Base-by-base conservation (phyloP, 1,140 invertebrate species). In the Drosophila cardini region DNA sequence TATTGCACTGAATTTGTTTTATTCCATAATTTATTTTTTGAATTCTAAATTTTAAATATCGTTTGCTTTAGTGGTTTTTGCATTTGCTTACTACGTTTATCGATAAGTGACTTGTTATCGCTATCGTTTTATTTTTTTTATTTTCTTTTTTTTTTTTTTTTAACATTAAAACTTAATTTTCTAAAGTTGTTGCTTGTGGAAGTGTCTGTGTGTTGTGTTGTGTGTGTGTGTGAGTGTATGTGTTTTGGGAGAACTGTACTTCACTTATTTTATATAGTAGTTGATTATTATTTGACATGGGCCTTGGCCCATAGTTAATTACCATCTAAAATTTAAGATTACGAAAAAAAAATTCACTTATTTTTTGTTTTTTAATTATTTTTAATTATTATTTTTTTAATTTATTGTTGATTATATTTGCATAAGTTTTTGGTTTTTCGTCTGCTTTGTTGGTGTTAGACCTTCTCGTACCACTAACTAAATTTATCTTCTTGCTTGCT, bases 111-210 rank as follows among this genome's bases (percentile, higher is more conserved):
- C 34, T 1, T 56, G 62, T 34, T 65, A 45, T 55, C 40, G 52
- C 34, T 10, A 36, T 36, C 34, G 34, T 40, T 45, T 16, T 52
- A 56, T 52, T 11, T 32, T 67, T 42, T 40, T 26, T 43, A 30
- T 53, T 34, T 53, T 4, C 7, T 9, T 16, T 57, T 63, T 13
- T 38, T 16, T 45, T 57, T 38, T 53, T 38, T 65, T 62, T 48
- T 68, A 83, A 83, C 84, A 82, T 86, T 86, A 79, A 86, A 86
- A 86, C 82, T 86, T 87, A 86, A 42, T 52, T 26, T 42, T 50
- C 75, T 82, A 86, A 87, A n/a, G 30, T 60, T 69, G 46, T 46
- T 53, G 46, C 52, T 36, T 68, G 60, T 70, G 64, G 63, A 55
- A 48, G 63, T 65, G 63, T 61, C 63, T 38, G 9, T 57, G 46